Evolutionary conservation across 2,888 invertebrate species (phyloP), one percentile per base, ranked within the genome.

Genomic region (Apotomis turbidana): DNA sequence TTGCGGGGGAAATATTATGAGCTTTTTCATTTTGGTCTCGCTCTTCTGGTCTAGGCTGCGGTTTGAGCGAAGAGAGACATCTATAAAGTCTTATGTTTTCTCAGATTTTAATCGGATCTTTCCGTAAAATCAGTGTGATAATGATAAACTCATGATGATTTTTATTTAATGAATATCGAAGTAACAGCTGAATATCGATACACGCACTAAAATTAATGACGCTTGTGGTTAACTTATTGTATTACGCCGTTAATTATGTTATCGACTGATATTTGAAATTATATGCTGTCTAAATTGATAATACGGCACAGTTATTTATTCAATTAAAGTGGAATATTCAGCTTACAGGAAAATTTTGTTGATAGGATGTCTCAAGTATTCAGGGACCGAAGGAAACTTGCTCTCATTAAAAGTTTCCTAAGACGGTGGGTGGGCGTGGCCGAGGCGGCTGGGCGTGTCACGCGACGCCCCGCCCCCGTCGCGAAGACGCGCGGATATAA

Each of bases 1-100:
- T 91, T 87, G 87, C 84, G 87, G 90, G 89, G 88, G 89, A 91
- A 92, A 91, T 89, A 89, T 89, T 89, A 87, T 90, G 84, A 90
- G 88, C 88, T 91, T 92, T 91, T 91, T 90, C 88, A 86, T 88
- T 89, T 87, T 83, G 81, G 81, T 84, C 87, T 88, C 84, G 82
- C 85, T 87, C 85, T 82, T 82, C 80, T 75, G 76, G 77, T 76
- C 76, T 75, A 77, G 73, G 78, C 77, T 86, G 85, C 76, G 83
- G 85, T 84, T 79, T 77, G 67, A 76, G 74, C 60, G 75, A 83
- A 86, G 80, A 82, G 85, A 82, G 85, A 85, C 75, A 82, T 80
- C 81, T 85, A 82, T 83, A 84, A 79, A 55, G 74, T 70, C 70
- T 68, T 76, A 73, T 70, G 55, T 74, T 52, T 66, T 54, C 15